Evolutionary conservation across 2,113 vertebrate species (phyloP).

Genomic region (Trinectes maculatus): DNA sequence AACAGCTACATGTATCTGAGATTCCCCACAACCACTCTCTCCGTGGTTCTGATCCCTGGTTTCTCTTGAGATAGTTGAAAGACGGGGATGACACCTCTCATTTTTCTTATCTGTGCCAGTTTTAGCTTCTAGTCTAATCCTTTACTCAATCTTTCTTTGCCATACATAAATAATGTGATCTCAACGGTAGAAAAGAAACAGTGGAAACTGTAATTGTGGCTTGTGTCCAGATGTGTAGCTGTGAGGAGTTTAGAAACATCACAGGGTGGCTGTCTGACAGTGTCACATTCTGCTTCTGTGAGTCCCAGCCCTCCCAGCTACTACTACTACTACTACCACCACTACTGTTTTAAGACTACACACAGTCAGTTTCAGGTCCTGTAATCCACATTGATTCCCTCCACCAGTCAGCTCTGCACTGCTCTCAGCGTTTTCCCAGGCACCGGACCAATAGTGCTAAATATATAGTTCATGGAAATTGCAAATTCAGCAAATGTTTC

Average conservation of each 20-base stretch:
- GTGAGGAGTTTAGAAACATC: neutral
- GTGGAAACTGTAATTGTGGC: neutral
- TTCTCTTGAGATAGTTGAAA: too few relatives aligned
- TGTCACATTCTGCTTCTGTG: slow-evolving; percentile 9
- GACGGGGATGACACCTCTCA: too few relatives aligned
- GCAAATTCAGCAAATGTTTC: slow-evolving; percentile 28
- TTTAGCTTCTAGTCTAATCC: neutral
- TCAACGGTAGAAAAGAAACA: neutral
- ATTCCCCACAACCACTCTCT: neutral
- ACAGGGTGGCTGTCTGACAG: neutral
- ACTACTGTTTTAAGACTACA: slow-evolving; percentile 8
- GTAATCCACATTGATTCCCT: slow-evolving; percentile 37
- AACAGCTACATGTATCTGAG: too few relatives aligned
- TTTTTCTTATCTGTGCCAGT: neutral
- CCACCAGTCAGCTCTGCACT: slow-evolving; percentile 8
- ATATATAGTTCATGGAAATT: slow-evolving; percentile 11
- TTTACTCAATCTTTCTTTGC: neutral
- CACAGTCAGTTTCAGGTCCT: slow-evolving; percentile 20
- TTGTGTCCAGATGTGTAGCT: neutral
- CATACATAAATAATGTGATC: neutral
- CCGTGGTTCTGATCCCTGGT: neutral
- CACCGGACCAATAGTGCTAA: slow-evolving; percentile 30
- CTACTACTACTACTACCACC: neutral
- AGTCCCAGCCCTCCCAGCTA: neutral
- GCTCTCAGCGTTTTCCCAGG: slow-evolving; percentile 22